A percentile compares a stretch with the other conserved stretches of the same genome.
Evolutionary conservation across 1,140 invertebrate genomes (phyloP).

Genomic region (Conus ventricosus): DNA sequence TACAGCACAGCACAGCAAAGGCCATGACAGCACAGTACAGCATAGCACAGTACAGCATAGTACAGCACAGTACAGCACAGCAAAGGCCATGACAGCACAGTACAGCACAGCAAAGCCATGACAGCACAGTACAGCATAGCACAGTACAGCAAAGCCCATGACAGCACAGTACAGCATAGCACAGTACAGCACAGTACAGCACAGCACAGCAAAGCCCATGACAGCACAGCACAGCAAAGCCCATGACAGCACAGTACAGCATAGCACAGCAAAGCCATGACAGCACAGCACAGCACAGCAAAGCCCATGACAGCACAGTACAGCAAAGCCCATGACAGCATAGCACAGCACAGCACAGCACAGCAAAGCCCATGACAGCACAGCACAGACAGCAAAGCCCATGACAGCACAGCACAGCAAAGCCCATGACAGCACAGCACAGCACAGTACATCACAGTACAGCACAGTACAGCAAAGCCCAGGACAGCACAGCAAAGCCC

Average conservation of each 20-base stretch:
- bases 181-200: not conserved
- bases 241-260: not conserved
- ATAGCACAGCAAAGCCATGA: not conserved
- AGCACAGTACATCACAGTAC: not conserved
- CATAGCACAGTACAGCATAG: not conserved
- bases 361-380: not conserved
- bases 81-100: not conserved
- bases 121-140: not conserved
- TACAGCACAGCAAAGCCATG: not conserved
- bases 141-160: too few species aligned
- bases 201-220: not conserved
- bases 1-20: too few species aligned
- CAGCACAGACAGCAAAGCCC: not conserved
- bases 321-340: not conserved
- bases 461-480: not conserved
- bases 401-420: not conserved
- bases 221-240: not conserved
- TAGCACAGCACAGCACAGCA: not conserved
- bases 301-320: not conserved
- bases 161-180: not conserved
- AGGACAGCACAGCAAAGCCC: not conserved
- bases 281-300: not conserved
- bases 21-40: not conserved
- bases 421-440: not conserved
- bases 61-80: not conserved